These are phyloP conservation scores for Sylvilagus bachmani DNA, from an alignment of 2,113 vertebrate genomes.

Conservation along the genomic window DNA sequence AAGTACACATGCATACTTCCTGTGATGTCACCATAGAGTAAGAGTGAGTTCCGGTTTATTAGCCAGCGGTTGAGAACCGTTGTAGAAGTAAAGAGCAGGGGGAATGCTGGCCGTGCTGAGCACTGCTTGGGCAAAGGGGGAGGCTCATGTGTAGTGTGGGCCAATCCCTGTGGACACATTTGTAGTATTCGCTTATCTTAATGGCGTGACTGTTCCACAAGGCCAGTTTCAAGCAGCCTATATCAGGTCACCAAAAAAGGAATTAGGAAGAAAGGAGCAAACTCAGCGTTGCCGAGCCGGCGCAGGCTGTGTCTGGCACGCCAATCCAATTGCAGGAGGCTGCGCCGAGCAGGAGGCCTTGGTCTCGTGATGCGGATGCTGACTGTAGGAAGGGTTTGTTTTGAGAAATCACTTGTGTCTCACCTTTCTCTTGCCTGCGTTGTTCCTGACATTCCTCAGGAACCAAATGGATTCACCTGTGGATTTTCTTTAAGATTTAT, in stretches of 20 bases:
- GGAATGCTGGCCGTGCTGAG: slow-evolving; percentile 9
- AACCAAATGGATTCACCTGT: slow-evolving; percentile 13
- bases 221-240: not conserved
- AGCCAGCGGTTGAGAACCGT: slow-evolving; percentile 5
- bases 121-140: not conserved
- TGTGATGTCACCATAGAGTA: not conserved
- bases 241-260: not conserved
- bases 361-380: not conserved
- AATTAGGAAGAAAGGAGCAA: not conserved
- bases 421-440: not conserved
- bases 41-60: not conserved
- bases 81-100: not conserved
- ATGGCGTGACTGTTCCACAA: not conserved
- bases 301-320: not conserved
- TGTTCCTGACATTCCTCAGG: not conserved
- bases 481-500: not conserved
- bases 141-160: not conserved
- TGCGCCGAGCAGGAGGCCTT: not conserved
- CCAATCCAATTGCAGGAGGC: not conserved
- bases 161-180: not conserved
- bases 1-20: not conserved
- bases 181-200: not conserved
- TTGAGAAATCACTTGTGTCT: not conserved
- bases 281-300: not conserved
- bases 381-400: not conserved